Evolutionary conservation across 2,797 vertebrate species (phyloP), one percentile per base, ranked within the genome.

Genomic region (Orientallactaga sibirica): DNA sequence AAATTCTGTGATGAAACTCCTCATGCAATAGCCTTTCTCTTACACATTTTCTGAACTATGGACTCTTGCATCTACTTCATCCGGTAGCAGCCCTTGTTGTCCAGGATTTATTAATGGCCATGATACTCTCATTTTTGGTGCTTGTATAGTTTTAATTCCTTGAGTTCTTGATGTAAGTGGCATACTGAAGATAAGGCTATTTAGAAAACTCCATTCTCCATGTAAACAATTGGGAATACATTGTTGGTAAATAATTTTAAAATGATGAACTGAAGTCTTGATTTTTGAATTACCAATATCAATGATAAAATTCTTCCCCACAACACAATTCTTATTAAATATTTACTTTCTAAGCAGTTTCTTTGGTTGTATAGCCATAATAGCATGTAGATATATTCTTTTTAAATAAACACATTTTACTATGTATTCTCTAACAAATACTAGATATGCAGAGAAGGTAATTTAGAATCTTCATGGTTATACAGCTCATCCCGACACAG

Each of bases 231-330:
- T 67, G n/a, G 18, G 37, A 18, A 4, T 67, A 0, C 6, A 11
- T 67, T 76, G 33, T 11, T n/a, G 20, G 43, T 52, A 86, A 29
- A 71, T 33, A 91, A 85, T 85, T 86, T 92, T 55, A 82, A 90
- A 88, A 84, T 58, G 61, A 22, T 33, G 95, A 85, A 76, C 18
- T 43, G 58, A 93, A 78, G 66, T 58, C 43, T 0, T 87, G n/a
- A 92, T 80, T 93, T 83, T 58, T 93, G 76, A 74, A 91, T 90
- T 58, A 74, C n/a, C 74, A 84, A 93, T 61, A 19, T 88, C 62
- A 73, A 27, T 58, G 24, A 84, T 89, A 84, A 95, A 95, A 68
- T 82, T 12, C 7, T 41, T 25, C 58, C 2, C 58, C 19, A 20
- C 27, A n/a, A 19, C 10, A 73, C 29, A 61, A 62, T n/a, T 73